phyloP scores from a whole-genome alignment of 2,113 vertebrate species.

The Mustela lutreola region DNA sequence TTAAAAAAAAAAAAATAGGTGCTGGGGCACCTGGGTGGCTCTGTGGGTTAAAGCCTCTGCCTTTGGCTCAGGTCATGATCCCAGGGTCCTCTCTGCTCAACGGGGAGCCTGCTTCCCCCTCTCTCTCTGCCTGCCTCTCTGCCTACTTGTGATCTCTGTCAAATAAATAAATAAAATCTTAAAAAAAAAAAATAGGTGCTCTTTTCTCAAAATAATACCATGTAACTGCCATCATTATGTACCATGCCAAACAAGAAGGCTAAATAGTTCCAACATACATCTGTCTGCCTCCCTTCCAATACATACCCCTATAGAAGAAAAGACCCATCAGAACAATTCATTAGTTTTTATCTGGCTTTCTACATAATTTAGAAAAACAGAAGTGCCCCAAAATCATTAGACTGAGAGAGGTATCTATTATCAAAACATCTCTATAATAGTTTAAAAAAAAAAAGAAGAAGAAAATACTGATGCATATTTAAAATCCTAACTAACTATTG shows the following conservation, averaged over 20 bases:
- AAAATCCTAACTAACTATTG: conserved; percentile 17
- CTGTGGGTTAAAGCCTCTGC: too few relatives aligned
- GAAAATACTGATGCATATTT: not conserved
- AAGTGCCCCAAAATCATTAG: not conserved
- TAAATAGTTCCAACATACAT: not conserved
- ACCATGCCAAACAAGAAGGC: not conserved
- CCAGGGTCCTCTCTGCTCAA: too few relatives aligned
- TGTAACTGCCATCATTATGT: not conserved
- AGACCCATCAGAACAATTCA: not conserved
- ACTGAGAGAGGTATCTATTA: not conserved
- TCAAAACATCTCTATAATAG: conserved; percentile 12
- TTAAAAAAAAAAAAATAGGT: not conserved
- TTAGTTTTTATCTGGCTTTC: not conserved
- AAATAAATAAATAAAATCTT: too few relatives aligned
- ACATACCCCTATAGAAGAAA: not conserved
- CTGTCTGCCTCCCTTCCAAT: not conserved
- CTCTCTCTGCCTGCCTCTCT: too few relatives aligned
- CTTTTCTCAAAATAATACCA: conserved; percentile 42
- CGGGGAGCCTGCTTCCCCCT: too few relatives aligned
- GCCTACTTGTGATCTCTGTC: too few relatives aligned
- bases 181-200: not conserved
- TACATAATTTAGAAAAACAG: conserved; percentile 11
- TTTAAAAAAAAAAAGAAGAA: not conserved
- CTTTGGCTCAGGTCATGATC: too few relatives aligned
- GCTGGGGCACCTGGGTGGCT: not conserved